These are phyloP conservation scores for Machimus rusticus DNA, from an alignment of 2,888 invertebrate genomes.

Conservation along the genomic window DNA sequence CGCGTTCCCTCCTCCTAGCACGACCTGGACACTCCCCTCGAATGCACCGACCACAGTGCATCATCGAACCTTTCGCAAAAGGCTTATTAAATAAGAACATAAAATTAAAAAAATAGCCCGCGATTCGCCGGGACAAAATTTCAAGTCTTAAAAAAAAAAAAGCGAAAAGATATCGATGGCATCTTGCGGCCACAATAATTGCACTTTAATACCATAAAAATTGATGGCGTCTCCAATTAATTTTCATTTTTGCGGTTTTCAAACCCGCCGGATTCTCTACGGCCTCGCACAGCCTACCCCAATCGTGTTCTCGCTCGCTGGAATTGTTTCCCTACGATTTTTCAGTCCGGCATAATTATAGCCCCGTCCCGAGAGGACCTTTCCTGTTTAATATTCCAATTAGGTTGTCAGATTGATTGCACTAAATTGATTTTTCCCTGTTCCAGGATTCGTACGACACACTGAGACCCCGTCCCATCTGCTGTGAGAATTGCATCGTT, in stretches of 20 bases:
- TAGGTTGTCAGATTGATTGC: slow-evolving; percentile 46
- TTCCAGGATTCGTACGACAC: slow-evolving; percentile 17
- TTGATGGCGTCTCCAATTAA: slow-evolving; percentile 46
- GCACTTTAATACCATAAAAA: slow-evolving; percentile 43
- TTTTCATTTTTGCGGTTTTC: slow-evolving; percentile 39
- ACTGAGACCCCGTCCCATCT: slow-evolving; percentile 2
- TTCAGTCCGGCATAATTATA: background rate
- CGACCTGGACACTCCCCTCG: background rate
- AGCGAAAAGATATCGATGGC: slow-evolving; percentile 29
- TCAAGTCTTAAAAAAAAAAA: background rate
- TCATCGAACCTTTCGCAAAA: background rate
- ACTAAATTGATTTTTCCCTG: slow-evolving; percentile 44
- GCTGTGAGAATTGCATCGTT: background rate
- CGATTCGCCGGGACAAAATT: background rate
- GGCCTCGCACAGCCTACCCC: background rate
- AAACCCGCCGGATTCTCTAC: background rate
- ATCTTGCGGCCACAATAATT: slow-evolving; percentile 25
- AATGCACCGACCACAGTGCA: background rate
- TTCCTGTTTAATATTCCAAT: slow-evolving; percentile 46
- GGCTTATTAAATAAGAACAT: slow-evolving; percentile 23
- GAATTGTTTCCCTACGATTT: slow-evolving; percentile 28
- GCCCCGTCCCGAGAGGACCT: slow-evolving; percentile 4
- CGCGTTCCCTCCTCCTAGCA: background rate
- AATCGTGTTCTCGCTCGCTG: background rate
- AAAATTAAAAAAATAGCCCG: background rate